A percentile compares a stretch with the other conserved stretches of the same genome.
These are phyloP conservation scores for Centroberyx gerrardi DNA, from an alignment of 2,797 vertebrate genomes.

Conservation along the genomic window DNA sequence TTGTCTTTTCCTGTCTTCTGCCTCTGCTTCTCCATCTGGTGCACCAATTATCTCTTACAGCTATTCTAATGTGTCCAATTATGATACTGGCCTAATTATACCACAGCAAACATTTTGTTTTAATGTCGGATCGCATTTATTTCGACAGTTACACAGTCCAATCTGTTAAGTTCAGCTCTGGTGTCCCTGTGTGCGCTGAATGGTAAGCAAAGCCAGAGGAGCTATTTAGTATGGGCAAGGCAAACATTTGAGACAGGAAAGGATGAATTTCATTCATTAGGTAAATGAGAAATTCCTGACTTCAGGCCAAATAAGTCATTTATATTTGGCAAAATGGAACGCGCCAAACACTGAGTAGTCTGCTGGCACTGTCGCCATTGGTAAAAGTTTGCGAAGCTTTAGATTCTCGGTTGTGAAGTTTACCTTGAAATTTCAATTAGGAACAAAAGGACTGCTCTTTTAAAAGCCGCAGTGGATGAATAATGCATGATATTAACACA, in stretches of 20 bases:
- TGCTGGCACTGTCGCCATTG: slow-evolving; percentile 74
- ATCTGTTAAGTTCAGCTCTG: slow-evolving; percentile 10
- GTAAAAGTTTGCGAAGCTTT: slow-evolving; percentile 43
- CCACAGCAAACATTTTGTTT: slow-evolving; percentile 23
- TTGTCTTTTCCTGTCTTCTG: slow-evolving; percentile 16
- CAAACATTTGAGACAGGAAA: slow-evolving; percentile 37
- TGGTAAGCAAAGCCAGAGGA: slow-evolving; percentile 28
- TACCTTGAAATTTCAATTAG: slow-evolving; percentile 63
- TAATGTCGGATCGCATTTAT: slow-evolving; percentile 9
- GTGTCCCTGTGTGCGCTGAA: slow-evolving; percentile 5
- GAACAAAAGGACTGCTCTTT: slow-evolving; percentile 35
- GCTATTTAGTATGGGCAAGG: slow-evolving; percentile 42
- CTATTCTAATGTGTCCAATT: slow-evolving; percentile 11
- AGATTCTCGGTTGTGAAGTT: slow-evolving; percentile 48
- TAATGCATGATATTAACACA: slow-evolving; percentile 62
- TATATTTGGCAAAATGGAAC: slow-evolving; percentile 52
- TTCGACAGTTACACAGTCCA: slow-evolving; percentile 4
- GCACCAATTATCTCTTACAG: slow-evolving; percentile 34
- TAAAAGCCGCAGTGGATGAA: slow-evolving; percentile 61
- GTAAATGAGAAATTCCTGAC: slow-evolving; percentile 75
- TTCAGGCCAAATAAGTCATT: slow-evolving; percentile 72
- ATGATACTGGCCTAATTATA: slow-evolving; percentile 11
- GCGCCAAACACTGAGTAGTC: slow-evolving; percentile 81
- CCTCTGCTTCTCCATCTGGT: slow-evolving; percentile 31
- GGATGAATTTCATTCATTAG: slow-evolving; percentile 73